Base-by-base conservation (phyloP, 2,888 invertebrate species). In the Augochlorella aurata region DNA sequence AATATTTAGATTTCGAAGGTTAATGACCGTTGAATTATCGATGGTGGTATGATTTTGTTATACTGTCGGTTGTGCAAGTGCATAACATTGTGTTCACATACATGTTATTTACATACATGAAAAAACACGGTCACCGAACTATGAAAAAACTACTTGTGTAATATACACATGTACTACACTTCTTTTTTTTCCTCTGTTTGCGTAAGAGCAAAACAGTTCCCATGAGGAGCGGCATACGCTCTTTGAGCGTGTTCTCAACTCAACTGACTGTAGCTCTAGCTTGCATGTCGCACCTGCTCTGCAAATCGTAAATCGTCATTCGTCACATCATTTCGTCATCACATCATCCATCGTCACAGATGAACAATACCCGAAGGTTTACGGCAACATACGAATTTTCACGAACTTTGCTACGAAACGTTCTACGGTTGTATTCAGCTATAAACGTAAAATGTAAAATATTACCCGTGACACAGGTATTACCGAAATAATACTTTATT, bases 181-280 rank as follows among this genome's bases (percentile, higher is more conserved):
- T 24, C 24, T 50, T 12, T 61, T 82, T 75, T 77, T 77, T 81
- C 52, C 24, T 81, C 77, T 70, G 45, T 82, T 82, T 82, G 79
- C 83, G 76, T 79, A 84, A 84, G 82, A 79, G 68, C 65, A 72
- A 77, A 12, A 24, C 63, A 84, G 71, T 68, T 77, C 74, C 58
- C 49, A 24, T 38, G 52, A 50, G 49, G 71, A 79, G 69, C 45
- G 50, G 66, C 16, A 24, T 18, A 65, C 69, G 21, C 44, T 47
- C 29, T 21, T 58, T n/a, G 45, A 58, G 45, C 79, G 52, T 67
- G 8, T 74, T 58, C 24, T 63, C 45, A 21, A 63, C 58, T 58
- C 58, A 24, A 71, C 38, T 71, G 72, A 38, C 38, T 38, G 5
- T 7, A 38, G 4, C 38, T 38, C 38, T 68, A 79, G 68, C 52